These are phyloP conservation scores for Patella depressa DNA, from an alignment of 2,888 invertebrate genomes.

Conservation along the genomic window DNA sequence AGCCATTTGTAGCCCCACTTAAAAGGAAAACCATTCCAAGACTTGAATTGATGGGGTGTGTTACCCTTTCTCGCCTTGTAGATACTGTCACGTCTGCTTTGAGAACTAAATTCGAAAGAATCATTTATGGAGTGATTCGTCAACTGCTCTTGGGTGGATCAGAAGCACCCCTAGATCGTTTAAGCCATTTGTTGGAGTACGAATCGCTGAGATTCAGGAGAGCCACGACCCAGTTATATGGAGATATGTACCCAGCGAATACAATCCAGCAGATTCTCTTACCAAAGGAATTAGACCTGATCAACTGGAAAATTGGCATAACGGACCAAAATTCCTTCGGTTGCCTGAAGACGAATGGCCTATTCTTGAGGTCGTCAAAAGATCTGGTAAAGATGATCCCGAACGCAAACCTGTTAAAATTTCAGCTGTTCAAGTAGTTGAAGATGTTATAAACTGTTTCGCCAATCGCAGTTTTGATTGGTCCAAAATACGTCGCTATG, in stretches of 20 bases:
- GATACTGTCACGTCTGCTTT: not conserved
- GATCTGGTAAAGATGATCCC: not conserved
- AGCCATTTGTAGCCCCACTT: too few relatives aligned
- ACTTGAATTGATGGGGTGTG: too few relatives aligned
- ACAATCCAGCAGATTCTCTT: not conserved
- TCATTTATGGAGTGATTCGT: too few relatives aligned
- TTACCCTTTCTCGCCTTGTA: too few relatives aligned
- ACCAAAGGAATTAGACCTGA: not conserved
- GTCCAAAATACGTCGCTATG: not conserved
- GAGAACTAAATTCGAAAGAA: too few relatives aligned
- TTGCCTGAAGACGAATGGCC: slow-evolving; percentile 2
- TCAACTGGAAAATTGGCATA: not conserved
- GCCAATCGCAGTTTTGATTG: not conserved
- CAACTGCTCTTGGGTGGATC: too few relatives aligned
- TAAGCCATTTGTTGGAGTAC: too few relatives aligned
- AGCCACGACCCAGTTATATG: too few relatives aligned
- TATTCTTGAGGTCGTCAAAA: not conserved
- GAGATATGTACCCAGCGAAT: too few relatives aligned
- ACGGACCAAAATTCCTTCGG: not conserved
- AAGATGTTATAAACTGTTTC: not conserved
- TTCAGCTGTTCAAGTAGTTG: not conserved
- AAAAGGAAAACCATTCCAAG: too few relatives aligned
- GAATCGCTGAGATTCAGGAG: too few relatives aligned
- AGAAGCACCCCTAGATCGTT: too few relatives aligned
- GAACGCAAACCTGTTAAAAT: not conserved